A percentile compares a stretch with the other conserved stretches of the same genome.
These are phyloP conservation scores for Eulemur mongoz DNA, from an alignment of 2,797 vertebrate species.

Conservation along the genomic window DNA sequence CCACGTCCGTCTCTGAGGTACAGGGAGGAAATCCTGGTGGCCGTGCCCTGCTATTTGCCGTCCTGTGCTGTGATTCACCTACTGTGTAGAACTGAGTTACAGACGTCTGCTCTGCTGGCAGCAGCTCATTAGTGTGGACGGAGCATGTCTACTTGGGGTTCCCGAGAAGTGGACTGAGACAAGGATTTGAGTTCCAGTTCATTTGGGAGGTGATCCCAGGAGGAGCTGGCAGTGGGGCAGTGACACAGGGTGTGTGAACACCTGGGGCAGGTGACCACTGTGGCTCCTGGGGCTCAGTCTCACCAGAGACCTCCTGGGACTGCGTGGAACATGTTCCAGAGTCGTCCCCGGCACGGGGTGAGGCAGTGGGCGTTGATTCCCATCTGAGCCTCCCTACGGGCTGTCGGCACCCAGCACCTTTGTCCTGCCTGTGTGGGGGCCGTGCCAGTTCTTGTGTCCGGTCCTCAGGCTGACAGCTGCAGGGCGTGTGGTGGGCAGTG, in stretches of 20 bases:
- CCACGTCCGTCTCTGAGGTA: not conserved
- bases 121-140: not conserved
- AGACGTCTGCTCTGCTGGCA: too few relatives aligned
- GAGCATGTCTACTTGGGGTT: not conserved
- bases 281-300: not conserved
- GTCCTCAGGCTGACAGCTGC: not conserved
- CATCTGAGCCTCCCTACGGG: fast-evolving
- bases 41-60: fast-evolving
- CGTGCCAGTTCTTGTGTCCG: fast-evolving
- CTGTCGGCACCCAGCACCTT: fast-evolving
- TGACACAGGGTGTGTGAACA: fast-evolving
- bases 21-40: not conserved
- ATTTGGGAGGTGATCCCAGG: not conserved
- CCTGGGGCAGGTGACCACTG: fast-evolving
- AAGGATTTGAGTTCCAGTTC: too few relatives aligned
- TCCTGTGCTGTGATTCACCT: not conserved
- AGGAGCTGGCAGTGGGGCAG: fast-evolving
- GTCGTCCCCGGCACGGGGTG: fast-evolving
- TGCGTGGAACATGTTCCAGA: not conserved
- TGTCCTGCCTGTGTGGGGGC: not conserved
- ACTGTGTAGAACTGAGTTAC: too few relatives aligned
- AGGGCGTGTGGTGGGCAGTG: not conserved
- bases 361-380: not conserved
- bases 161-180: not conserved
- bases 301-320: too few relatives aligned